phyloP scores from a whole-genome alignment of 2,797 vertebrate genomes.

The Pangasius mekongensis region DNA sequence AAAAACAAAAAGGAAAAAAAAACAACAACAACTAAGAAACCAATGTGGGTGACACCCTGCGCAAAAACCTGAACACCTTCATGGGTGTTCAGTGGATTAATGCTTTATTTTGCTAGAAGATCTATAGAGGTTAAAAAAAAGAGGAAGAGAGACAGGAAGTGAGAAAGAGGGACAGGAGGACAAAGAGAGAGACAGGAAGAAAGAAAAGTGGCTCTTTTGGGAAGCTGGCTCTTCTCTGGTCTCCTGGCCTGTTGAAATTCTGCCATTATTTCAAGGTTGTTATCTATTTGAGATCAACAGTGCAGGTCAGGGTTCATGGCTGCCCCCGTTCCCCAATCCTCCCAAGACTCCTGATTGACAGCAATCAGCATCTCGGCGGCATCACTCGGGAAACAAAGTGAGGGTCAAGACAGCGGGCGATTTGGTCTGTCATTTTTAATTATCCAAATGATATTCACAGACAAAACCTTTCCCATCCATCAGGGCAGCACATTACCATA shows the following conservation, averaged over 20 bases:
- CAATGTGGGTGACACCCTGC: neutral
- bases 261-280: constrained; percentile 95
- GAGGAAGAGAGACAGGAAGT: neutral
- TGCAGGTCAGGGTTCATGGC: constrained; percentile 91
- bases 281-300: constrained; percentile 89
- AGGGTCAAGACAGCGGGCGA: constrained; percentile 91
- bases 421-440: constrained; percentile 99
- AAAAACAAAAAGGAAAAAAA: neutral
- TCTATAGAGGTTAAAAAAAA: neutral
- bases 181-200: neutral
- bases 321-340: constrained; percentile 86
- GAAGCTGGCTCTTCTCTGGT: constrained; percentile 69
- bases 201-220: constrained; percentile 51
- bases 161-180: constrained; percentile 26
- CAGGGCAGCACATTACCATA: constrained; percentile 95
- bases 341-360: constrained; percentile 95
- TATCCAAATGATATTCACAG: constrained; percentile 99
- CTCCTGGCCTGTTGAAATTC: constrained; percentile 88
- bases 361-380: constrained; percentile 93
- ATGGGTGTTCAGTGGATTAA: constrained; percentile 24
- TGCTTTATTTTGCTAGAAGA: constrained; percentile 33
- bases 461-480: constrained; percentile 93
- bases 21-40: constrained; percentile 23
- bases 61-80: constrained; percentile 3
- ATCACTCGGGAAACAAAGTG: constrained; percentile 90